Base-by-base conservation (phyloP, 92 coral and sea anemone species). In the Montipora capitata region DNA sequence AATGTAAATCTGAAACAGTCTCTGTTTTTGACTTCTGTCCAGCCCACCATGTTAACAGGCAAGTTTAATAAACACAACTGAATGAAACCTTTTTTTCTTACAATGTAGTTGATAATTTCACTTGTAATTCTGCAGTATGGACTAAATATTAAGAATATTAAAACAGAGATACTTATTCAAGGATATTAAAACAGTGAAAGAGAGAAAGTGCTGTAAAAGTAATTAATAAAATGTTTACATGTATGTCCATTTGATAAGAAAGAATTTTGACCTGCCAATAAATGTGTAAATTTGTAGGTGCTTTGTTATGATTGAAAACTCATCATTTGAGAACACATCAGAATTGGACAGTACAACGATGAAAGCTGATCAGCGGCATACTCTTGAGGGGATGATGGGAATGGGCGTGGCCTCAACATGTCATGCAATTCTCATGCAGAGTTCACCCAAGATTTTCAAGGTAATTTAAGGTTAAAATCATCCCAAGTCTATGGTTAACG, bases 401-500 rank as follows among this genome's bases (percentile, higher is more conserved):
- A 95, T 97, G 99, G 99, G 98, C 45, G 94, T 97, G 42, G 98
- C 99, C 15, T 95, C 99, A 5, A 97, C 99, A 12, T 97, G 95
- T 84, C 99, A 97, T 79, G 93, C 99, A 3, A 96, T 96, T 16
- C 95, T 97, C 7, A 95, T 97, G 98, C 99, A 97, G 82, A 95
- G 99, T 70, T 97, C 99, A 15, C 98, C 99, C 11, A 95, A 94
- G 80, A 97, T 97, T 82, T 95, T 94, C 74, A 89, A 95, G 98
- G 99, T 97, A 76, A 63, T 68, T 15, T 40, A 9, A 9, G 5
- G 59, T 54, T 45, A 8, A 13, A 4, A 18, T 11, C 62, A 48
- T 2, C 7, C 3, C 11, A 39, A 2, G 44, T 17, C 27, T 49
- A 3, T 17, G 68, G 7, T 1, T 63, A 15, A 5, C 3, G 3